Base-by-base conservation (phyloP, 2,113 vertebrate genomes). In the Notarius lentiginosus region DNA sequence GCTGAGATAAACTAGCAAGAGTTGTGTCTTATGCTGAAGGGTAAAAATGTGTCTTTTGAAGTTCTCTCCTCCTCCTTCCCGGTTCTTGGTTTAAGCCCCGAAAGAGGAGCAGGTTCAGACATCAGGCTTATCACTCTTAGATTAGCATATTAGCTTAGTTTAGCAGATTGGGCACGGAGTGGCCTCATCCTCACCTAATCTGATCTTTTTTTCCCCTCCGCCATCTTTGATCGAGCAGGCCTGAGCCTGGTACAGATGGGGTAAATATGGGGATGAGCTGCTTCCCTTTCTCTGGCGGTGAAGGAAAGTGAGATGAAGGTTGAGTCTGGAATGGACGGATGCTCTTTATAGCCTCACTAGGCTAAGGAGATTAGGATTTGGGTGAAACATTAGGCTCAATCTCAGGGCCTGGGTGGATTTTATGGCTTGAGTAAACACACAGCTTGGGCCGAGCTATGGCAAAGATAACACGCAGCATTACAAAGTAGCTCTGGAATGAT, bases 321-420 rank as follows among this genome's bases (percentile, higher is more conserved):
- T 94, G 96, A 97, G 97, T 97, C 96, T 93, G 97, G 98, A 98
- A 99, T 97, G 96, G 97, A 99, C 15, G 77, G 53, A 58, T 98
- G 97, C 97, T 97, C 95, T 96, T 96, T 97, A 98, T 96, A 98
- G 98, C 97, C 97, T 93, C 92, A 95, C 77, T 95, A 94, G 96
- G 96, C 96, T 99, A 98, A 98, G 97, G 97, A 98, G 98, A 99
- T 99, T 99, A 99, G 97, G 96, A 96, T 95, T 97, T 94, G 95
- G 96, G 96, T 97, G 96, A 97, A 97, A 97, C 96, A 98, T 99
- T 98, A 98, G 96, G 96, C 94, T 89, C 96, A 96, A 97, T 97
- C 97, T 96, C 95, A 91, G 94, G 96, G 96, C 94, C 96, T 95
- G 95, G 95, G 94, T 95, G 92, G 95, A 95, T 97, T 97, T 97